These are phyloP conservation scores for Cryptosula pallasiana DNA, from an alignment of 2,888 invertebrate species.

Conservation along the genomic window DNA sequence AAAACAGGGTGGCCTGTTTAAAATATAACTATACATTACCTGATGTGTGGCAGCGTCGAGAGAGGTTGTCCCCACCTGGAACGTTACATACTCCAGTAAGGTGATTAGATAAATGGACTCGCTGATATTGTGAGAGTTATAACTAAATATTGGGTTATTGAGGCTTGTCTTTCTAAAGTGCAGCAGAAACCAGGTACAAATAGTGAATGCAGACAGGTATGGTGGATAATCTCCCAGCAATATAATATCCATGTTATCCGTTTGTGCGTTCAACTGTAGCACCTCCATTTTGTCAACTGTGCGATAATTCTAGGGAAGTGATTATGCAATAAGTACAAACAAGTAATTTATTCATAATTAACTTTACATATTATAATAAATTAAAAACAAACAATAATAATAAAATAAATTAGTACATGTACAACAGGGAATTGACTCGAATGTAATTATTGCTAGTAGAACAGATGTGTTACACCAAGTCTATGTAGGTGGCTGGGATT, in stretches of 20 bases:
- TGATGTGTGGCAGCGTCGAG: not conserved
- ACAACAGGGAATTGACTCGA: too few species aligned
- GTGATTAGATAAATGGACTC: conserved; percentile 2
- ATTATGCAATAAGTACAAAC: too few species aligned
- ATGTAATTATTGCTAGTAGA: too few species aligned
- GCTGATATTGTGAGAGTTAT: not conserved
- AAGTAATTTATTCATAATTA: too few species aligned
- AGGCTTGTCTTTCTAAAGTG: not conserved
- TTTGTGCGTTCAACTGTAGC: not conserved
- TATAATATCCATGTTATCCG: not conserved
- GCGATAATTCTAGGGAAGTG: not conserved
- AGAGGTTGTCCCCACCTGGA: not conserved
- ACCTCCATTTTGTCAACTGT: not conserved
- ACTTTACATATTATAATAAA: too few species aligned
- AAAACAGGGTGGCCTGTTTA: too few species aligned
- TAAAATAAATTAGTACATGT: too few species aligned
- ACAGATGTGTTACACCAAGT: too few species aligned
- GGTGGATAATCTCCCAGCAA: not conserved
- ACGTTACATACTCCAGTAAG: not conserved
- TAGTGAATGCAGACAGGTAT: not conserved
- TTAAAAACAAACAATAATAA: too few species aligned
- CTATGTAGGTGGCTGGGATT: too few species aligned
- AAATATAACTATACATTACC: too few species aligned
- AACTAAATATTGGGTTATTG: not conserved
- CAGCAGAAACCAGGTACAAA: not conserved